Evolutionary conservation across 1,140 invertebrate genomes (phyloP).

Genomic region (Drosophila rhopaloa): DNA sequence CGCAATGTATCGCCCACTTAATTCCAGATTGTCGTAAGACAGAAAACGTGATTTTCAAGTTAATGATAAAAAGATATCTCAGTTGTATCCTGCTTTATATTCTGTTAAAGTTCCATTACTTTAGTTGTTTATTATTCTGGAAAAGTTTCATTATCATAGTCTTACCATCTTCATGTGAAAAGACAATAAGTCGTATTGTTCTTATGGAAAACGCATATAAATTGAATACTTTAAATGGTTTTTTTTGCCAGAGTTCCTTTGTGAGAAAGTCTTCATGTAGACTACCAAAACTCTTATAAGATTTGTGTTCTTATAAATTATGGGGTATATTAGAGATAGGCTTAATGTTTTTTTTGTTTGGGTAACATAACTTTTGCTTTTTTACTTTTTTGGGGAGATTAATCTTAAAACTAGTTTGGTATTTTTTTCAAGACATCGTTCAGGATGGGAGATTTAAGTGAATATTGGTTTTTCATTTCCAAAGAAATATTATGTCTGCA

Average conservation of each 20-base stretch:
- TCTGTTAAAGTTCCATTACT: neutral
- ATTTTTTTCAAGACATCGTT: no score
- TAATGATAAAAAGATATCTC: neutral
- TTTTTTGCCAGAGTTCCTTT: neutral
- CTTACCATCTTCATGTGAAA: neutral
- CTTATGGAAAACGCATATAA: neutral
- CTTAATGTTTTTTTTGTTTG: no score
- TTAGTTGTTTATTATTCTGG: slow-evolving; percentile 12
- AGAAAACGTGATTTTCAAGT: slow-evolving; percentile 15
- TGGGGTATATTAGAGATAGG: no score
- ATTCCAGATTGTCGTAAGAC: neutral
- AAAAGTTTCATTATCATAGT: slow-evolving; percentile 16
- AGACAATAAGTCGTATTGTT: slow-evolving; percentile 7
- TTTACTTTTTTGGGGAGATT: no score
- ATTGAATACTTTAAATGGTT: slow-evolving; percentile 6
- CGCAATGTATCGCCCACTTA: neutral
- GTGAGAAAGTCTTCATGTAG: neutral
- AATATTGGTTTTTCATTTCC: no score
- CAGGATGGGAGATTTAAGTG: no score
- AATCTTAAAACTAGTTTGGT: no score
- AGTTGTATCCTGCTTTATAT: slow-evolving; percentile 16
- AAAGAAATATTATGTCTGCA: no score
- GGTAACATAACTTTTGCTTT: no score
- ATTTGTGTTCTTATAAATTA: no score
- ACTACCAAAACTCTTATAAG: no score